Evolutionary conservation across 2,113 vertebrate species (phyloP).

Genomic region (Recurvirostra avosetta): DNA sequence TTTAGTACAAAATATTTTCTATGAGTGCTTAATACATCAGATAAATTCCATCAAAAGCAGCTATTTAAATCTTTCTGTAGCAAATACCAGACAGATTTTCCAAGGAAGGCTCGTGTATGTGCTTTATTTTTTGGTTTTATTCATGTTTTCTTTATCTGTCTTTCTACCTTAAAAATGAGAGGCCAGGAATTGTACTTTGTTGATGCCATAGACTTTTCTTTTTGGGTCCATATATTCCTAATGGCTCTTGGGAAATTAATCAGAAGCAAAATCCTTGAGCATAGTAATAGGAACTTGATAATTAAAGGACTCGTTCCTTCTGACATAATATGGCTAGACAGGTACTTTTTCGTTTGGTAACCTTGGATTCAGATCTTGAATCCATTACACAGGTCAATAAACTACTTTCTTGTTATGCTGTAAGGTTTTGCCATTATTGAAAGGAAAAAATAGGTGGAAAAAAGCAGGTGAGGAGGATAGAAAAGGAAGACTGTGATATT

Average conservation of each 20-base stretch:
- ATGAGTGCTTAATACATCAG: not conserved
- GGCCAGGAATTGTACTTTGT: not conserved
- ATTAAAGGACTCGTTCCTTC: not conserved
- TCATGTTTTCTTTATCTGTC: not conserved
- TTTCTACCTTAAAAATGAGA: not conserved
- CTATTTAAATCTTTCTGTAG: not conserved
- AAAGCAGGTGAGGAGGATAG: not conserved
- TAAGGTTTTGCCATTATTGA: constrained; percentile 16
- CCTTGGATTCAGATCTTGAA: not conserved
- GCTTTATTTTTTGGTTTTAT: not conserved
- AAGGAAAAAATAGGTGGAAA: not conserved
- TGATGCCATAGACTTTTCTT: not conserved
- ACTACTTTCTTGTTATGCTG: not conserved
- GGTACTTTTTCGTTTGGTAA: constrained; percentile 10
- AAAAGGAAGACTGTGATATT: not conserved
- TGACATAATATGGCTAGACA: not conserved
- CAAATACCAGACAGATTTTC: not conserved
- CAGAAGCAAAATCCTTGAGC: not conserved
- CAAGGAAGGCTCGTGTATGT: not conserved
- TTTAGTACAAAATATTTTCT: not conserved
- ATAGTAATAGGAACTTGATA: not conserved
- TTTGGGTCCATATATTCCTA: not conserved
- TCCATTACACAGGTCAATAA: constrained; percentile 25
- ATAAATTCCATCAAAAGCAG: not conserved
- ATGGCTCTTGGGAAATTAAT: not conserved